These are phyloP conservation scores for Caenorhabditis inopinata DNA, from an alignment of 1,140 invertebrate species.

Conservation along the genomic window DNA sequence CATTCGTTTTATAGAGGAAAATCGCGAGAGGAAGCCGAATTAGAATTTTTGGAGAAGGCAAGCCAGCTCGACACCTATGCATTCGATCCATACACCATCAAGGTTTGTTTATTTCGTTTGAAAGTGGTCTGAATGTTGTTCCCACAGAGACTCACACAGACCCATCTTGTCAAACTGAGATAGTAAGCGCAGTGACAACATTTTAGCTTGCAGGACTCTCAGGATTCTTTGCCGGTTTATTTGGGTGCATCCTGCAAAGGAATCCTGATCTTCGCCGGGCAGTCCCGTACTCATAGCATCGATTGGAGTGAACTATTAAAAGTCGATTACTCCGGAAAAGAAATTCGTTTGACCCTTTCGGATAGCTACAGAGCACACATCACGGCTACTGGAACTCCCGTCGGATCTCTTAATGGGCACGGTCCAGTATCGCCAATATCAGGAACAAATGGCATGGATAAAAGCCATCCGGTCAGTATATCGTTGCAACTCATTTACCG, in stretches of 20 bases:
- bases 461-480: not conserved
- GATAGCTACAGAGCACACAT: constrained; percentile 26
- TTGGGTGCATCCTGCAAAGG: constrained; percentile 91
- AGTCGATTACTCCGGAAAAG: constrained; percentile 52
- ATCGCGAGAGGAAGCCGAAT: constrained; percentile 74
- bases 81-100: constrained; percentile 95
- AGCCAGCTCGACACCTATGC: constrained; percentile 90
- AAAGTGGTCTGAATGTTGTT: no score
- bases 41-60: constrained; percentile 81
- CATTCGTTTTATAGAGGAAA: constrained; percentile 65
- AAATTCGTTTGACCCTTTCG: constrained; percentile 49
- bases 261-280: constrained; percentile 89
- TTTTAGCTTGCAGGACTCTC: constrained; percentile 73
- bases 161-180: no score
- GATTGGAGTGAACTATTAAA: constrained; percentile 73
- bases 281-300: constrained; percentile 86
- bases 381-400: not conserved
- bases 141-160: no score
- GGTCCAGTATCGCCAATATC: constrained; percentile 7
- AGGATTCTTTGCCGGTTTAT: constrained; percentile 80
- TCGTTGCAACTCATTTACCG: no score
- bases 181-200: no score
- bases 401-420: not conserved
- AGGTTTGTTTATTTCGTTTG: constrained; percentile 74
- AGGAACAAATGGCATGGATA: not conserved